A percentile compares a stretch with the other conserved stretches of the same genome.
Conservation (phyloP, 2,797 vertebrate genomes). For the Megalops cyprinoides region DNA sequence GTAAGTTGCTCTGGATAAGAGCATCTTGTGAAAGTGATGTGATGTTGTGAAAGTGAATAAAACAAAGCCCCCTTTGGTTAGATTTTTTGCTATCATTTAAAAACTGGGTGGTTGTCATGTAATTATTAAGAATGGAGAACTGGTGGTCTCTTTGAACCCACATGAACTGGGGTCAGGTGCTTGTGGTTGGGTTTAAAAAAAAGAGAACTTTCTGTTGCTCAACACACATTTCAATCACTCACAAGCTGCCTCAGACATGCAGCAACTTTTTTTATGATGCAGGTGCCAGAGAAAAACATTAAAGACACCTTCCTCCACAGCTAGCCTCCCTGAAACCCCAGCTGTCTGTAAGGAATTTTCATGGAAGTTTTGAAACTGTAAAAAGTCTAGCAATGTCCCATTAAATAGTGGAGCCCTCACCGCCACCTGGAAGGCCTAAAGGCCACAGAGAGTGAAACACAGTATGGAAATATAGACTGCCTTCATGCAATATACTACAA, state of each 20-base stretch:
- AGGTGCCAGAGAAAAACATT: conserved; percentile 1
- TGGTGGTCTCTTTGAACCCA: not conserved
- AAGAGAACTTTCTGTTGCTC: not conserved
- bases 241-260: not conserved
- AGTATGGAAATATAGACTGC: too few species aligned
- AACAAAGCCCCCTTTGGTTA: too few species aligned
- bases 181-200: not conserved
- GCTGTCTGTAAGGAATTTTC: not conserved
- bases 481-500: too few species aligned
- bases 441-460: not conserved
- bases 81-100: too few species aligned
- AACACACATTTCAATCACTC: not conserved
- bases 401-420: not conserved
- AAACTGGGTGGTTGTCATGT: not conserved
- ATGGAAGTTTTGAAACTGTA: not conserved
- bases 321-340: not conserved
- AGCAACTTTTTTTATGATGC: conserved; percentile 14
- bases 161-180: not conserved
- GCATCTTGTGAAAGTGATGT: too few species aligned
- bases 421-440: not conserved
- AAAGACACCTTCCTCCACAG: not conserved
- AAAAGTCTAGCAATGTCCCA: not conserved
- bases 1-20: too few species aligned
- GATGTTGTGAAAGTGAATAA: too few species aligned
- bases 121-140: not conserved